Evolutionary conservation across 2,888 invertebrate species (phyloP).

Genomic region (Drosophila merina): DNA sequence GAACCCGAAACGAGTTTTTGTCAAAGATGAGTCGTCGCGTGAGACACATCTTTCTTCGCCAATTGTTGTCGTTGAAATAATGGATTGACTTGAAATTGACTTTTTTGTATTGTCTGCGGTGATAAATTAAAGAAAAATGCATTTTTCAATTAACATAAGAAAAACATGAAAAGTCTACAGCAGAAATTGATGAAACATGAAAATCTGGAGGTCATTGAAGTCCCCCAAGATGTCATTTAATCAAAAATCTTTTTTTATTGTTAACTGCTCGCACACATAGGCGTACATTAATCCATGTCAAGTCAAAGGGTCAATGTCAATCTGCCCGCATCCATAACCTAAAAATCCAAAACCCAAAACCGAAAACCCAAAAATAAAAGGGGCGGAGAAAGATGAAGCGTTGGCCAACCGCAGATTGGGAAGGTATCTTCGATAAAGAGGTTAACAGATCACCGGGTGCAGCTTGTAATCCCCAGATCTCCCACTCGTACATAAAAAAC

Average conservation of each 20-base stretch:
- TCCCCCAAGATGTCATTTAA: slow-evolving; percentile 11
- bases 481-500: background rate
- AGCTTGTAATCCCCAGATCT: slow-evolving; percentile 14
- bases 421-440: slow-evolving; percentile 24
- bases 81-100: background rate
- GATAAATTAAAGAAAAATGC: slow-evolving; percentile 1
- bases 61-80: background rate
- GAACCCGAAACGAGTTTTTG: slow-evolving; percentile 36
- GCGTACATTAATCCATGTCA: slow-evolving; percentile 54
- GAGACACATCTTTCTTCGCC: background rate
- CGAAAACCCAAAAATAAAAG: slow-evolving; percentile 12
- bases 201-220: slow-evolving; percentile 19
- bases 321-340: slow-evolving; percentile 50
- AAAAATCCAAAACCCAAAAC: slow-evolving; percentile 14
- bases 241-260: slow-evolving; percentile 6
- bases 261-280: slow-evolving; percentile 4
- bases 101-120: background rate
- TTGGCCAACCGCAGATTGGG: slow-evolving; percentile 32
- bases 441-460: slow-evolving; percentile 31
- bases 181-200: background rate
- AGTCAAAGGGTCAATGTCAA: slow-evolving; percentile 61
- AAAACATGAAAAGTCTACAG: background rate
- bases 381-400: slow-evolving; percentile 25
- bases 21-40: slow-evolving; percentile 10
- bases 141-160: slow-evolving; percentile 3